Conservation (phyloP, 2,797 vertebrate genomes). For the Agapornis canus region DNA sequence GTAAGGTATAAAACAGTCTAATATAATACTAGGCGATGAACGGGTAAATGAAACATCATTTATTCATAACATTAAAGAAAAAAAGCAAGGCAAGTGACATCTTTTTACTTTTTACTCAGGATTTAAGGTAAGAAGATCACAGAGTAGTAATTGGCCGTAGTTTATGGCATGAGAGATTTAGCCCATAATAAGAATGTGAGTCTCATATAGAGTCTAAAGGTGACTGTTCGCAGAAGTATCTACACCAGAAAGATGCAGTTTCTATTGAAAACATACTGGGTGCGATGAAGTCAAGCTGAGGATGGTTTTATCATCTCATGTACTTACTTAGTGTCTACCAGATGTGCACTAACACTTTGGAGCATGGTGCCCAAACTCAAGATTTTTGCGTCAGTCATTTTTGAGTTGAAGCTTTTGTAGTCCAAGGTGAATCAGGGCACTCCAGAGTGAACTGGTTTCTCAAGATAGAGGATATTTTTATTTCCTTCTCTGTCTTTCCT, state of each 20-base stretch:
- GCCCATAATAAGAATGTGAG: accelerated
- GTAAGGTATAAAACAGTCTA: background rate
- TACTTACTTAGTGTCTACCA: background rate
- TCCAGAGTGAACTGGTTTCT: background rate
- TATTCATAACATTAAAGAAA: background rate
- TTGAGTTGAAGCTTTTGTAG: background rate
- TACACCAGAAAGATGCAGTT: background rate
- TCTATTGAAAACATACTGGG: background rate
- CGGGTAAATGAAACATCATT: background rate
- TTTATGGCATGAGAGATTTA: background rate
- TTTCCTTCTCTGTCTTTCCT: background rate
- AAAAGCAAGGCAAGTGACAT: background rate
- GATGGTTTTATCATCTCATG: background rate
- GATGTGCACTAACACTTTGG: background rate
- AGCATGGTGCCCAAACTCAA: background rate
- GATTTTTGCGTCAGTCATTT: accelerated
- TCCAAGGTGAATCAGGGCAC: background rate
- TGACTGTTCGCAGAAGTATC: background rate
- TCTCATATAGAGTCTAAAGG: background rate
- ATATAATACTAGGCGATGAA: background rate
- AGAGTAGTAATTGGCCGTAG: background rate
- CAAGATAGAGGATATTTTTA: background rate
- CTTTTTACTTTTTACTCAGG: background rate
- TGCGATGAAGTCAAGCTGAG: background rate
- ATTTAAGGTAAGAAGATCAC: background rate